Evolutionary conservation across 1,140 invertebrate species (phyloP).

Genomic region (Epicauta chinensis): DNA sequence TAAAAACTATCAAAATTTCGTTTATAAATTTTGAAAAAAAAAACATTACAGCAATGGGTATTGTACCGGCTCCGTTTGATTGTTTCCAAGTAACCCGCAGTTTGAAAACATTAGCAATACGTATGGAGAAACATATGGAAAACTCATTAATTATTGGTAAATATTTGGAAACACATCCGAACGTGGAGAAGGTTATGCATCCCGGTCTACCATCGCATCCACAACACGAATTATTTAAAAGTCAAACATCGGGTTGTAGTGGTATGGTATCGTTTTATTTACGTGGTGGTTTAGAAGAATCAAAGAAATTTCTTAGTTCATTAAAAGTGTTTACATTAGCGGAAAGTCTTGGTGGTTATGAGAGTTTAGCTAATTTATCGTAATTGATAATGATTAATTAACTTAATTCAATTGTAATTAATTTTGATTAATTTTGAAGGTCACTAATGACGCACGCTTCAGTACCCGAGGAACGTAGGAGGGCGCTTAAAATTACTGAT

Average conservation of each 20-base stretch:
- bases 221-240: slow-evolving; percentile 75
- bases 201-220: slow-evolving; percentile 86
- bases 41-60: slow-evolving; percentile 67
- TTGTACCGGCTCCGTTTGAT: slow-evolving; percentile 94
- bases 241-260: slow-evolving; percentile 83
- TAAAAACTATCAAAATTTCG: neutral
- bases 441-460: slow-evolving; percentile 77
- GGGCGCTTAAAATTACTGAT: slow-evolving; percentile 76
- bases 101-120: slow-evolving; percentile 85
- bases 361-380: slow-evolving; percentile 84
- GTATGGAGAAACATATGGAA: slow-evolving; percentile 85
- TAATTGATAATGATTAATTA: slow-evolving; percentile 45
- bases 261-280: slow-evolving; percentile 91
- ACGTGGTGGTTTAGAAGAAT: slow-evolving; percentile 60
- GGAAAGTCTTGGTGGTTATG: slow-evolving; percentile 93
- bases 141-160: slow-evolving; percentile 72
- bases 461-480: slow-evolving; percentile 64
- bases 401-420: too few relatives aligned
- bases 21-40: slow-evolving; percentile 5
- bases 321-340: slow-evolving; percentile 83
- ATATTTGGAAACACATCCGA: slow-evolving; percentile 70
- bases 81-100: slow-evolving; percentile 91
- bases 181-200: slow-evolving; percentile 77
- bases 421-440: slow-evolving; percentile 37
- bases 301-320: slow-evolving; percentile 67